Percentiles rank a stretch among this genome's conserved stretches.
phyloP scores from a whole-genome alignment of 2,888 invertebrate species.

The Drepanosiphum platanoidis region DNA sequence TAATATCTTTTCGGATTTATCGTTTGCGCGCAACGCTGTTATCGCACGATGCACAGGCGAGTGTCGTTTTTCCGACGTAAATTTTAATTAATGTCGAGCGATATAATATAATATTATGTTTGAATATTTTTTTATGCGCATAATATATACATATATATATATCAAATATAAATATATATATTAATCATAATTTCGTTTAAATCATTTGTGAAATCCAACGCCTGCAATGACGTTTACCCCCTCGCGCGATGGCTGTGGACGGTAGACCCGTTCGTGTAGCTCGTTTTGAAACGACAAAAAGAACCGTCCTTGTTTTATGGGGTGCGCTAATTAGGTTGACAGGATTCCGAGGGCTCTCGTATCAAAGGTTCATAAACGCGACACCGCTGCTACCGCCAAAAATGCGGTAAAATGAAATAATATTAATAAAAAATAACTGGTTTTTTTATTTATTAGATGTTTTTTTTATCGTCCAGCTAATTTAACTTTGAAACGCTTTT shows the following conservation, averaged over 20 bases:
- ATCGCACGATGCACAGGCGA: constrained; percentile 30
- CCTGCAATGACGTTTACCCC: constrained; percentile 35
- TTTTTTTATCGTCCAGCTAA: not conserved
- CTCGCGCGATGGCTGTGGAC: not conserved
- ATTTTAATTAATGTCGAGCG: constrained; percentile 47
- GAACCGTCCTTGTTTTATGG: constrained; percentile 37
- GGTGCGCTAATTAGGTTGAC: constrained; percentile 57
- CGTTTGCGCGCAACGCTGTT: not conserved
- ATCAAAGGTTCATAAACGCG: constrained; percentile 52
- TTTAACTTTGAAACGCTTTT: constrained; percentile 33
- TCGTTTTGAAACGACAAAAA: constrained; percentile 49
- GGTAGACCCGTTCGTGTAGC: constrained; percentile 24
- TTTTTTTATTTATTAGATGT: constrained; percentile 1
- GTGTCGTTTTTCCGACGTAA: constrained; percentile 51
- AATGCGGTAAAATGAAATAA: constrained; percentile 43
- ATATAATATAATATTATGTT: not conserved
- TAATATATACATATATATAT: constrained; percentile 15
- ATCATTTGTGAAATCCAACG: constrained; percentile 54
- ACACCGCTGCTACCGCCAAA: constrained; percentile 16
- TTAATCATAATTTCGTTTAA: constrained; percentile 34
- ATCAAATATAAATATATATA: not conserved
- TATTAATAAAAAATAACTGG: constrained; percentile 22
- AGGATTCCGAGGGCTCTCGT: constrained; percentile 46
- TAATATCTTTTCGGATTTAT: constrained; percentile 18
- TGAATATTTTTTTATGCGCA: not conserved